A percentile compares a stretch with the other conserved stretches of the same genome.
These are phyloP conservation scores for Pseudanteris insignis DNA, from an alignment of 2,888 invertebrate genomes.

Conservation along the genomic window DNA sequence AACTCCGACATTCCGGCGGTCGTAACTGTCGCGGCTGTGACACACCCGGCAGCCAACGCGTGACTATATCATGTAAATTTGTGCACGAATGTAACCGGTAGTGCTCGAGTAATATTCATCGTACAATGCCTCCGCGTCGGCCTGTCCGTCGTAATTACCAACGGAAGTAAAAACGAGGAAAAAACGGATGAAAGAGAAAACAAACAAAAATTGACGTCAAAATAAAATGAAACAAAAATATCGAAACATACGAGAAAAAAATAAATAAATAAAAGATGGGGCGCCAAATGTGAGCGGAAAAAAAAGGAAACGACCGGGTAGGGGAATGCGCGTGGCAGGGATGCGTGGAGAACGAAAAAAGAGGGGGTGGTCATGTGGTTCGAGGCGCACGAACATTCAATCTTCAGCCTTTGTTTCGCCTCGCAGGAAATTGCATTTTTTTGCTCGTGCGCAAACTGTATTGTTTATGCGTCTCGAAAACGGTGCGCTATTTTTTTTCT, in stretches of 20 bases:
- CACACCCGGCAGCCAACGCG: too few relatives aligned
- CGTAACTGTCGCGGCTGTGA: too few relatives aligned
- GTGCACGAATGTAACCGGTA: too few relatives aligned
- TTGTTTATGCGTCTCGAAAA: constrained; percentile 33
- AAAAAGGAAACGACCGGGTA: neutral
- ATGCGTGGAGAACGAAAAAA: neutral
- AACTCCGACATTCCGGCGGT: too few relatives aligned
- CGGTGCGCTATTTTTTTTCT: constrained; percentile 2
- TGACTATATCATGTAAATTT: too few relatives aligned
- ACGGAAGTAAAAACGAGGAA: constrained; percentile 20
- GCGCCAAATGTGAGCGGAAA: neutral
- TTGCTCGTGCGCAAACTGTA: constrained; percentile 17
- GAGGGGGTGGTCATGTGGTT: constrained; percentile 7
- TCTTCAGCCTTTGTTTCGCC: constrained; percentile 37
- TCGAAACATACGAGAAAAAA: constrained; percentile 19
- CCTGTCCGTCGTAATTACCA: constrained; percentile 17
- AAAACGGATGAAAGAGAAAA: too few relatives aligned
- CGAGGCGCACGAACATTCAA: constrained; percentile 26
- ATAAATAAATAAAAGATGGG: constrained; percentile 4
- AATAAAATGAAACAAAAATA: too few relatives aligned
- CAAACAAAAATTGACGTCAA: too few relatives aligned
- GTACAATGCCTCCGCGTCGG: too few relatives aligned
- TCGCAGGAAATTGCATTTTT: constrained; percentile 41
- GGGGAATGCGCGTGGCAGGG: too few relatives aligned
- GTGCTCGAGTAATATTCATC: too few relatives aligned